Evolutionary conservation across 2,113 vertebrate species (phyloP).

Genomic region (Eretmochelys imbricata): DNA sequence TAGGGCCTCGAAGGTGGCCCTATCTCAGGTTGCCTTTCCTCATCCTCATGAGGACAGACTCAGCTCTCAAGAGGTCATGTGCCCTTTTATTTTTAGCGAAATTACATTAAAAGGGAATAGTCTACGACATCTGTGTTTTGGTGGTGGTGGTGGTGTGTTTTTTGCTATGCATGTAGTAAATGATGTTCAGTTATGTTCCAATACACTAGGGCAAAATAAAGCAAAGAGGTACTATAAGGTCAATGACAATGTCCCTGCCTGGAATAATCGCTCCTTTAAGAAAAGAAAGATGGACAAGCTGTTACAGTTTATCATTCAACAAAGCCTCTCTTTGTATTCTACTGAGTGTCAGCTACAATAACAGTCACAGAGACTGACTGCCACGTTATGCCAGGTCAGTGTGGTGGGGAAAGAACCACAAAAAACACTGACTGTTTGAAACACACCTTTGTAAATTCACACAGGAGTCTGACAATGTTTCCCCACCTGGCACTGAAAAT

Average conservation of each 20-base stretch:
- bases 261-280: background rate
- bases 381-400: background rate
- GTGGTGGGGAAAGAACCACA: background rate
- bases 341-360: background rate
- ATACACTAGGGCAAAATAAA: background rate
- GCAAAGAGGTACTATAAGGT: background rate
- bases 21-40: constrained; percentile 4
- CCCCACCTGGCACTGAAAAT: background rate
- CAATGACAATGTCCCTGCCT: background rate
- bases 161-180: constrained; percentile 32
- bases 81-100: background rate
- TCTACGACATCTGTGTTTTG: background rate
- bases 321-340: background rate
- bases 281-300: background rate
- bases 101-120: background rate
- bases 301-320: background rate
- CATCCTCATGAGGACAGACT: constrained; percentile 49
- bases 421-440: background rate
- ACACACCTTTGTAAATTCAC: background rate
- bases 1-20: background rate
- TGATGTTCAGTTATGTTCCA: background rate
- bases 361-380: background rate
- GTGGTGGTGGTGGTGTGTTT: constrained; percentile 50
- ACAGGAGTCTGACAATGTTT: background rate
- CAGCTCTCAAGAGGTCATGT: background rate